A percentile compares a stretch with the other conserved stretches of the same genome.
These are phyloP conservation scores for Leptarthrus brevirostris DNA, from an alignment of 2,888 invertebrate species.

Conservation along the genomic window DNA sequence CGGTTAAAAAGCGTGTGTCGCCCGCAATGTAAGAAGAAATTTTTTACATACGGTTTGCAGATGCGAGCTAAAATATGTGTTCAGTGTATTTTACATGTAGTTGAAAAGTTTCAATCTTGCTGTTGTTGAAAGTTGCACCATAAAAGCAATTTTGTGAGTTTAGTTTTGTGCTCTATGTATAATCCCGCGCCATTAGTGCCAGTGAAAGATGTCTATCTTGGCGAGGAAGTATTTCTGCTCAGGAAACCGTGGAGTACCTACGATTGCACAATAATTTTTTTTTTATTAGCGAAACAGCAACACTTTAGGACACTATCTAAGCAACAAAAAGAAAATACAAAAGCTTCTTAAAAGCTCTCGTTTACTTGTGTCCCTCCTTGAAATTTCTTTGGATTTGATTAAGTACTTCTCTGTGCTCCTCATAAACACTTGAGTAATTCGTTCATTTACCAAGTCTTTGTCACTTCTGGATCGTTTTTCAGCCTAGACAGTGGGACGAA, in stretches of 20 bases:
- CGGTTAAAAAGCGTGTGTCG: neutral
- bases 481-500: neutral
- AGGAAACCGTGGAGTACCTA: neutral
- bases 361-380: neutral
- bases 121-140: neutral
- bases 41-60: neutral
- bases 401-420: constrained; percentile 9
- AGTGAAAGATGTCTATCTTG: too few species aligned
- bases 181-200: too few species aligned
- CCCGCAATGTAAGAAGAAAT: neutral
- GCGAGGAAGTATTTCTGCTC: constrained; percentile 20
- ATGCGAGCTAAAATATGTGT: constrained; percentile 6
- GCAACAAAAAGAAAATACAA: neutral
- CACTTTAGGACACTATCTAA: neutral
- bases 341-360: constrained; percentile 11
- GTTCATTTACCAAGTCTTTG: constrained; percentile 16
- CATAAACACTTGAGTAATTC: constrained; percentile 35
- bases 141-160: constrained; percentile 21
- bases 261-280: constrained; percentile 8
- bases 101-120: constrained; percentile 10
- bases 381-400: constrained; percentile 29
- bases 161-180: constrained; percentile 7
- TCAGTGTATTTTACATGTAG: constrained; percentile 25
- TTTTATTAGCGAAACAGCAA: neutral
- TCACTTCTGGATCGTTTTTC: neutral